Evolutionary conservation across 2,888 invertebrate genomes (phyloP).

Genomic region (Crioceris asparagi): DNA sequence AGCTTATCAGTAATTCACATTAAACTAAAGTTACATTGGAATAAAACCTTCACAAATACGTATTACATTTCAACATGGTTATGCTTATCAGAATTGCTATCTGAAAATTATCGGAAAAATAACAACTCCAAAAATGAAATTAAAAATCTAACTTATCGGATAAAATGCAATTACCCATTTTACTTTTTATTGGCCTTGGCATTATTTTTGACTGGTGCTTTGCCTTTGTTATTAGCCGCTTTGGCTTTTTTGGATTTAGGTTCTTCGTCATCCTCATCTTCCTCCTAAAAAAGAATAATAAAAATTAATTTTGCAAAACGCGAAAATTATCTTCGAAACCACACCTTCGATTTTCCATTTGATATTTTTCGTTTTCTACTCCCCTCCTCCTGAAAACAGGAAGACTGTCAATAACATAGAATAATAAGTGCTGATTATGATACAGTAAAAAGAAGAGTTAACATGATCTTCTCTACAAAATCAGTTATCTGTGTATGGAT

Average conservation of each 20-base stretch:
- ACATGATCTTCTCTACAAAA: no score
- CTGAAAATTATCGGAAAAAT: conserved; percentile 2
- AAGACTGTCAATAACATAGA: conserved; percentile 12
- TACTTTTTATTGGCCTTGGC: conserved; percentile 45
- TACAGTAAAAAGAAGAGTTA: no score
- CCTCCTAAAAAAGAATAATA: conserved; percentile 39
- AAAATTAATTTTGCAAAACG: conserved; percentile 7
- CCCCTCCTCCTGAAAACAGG: conserved; percentile 23
- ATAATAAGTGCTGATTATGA: no score
- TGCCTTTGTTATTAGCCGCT: conserved; percentile 64
- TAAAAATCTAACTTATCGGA: conserved; percentile 13
- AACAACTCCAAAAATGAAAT: conserved; percentile 10
- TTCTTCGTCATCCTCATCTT: conserved; percentile 64
- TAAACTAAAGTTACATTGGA: conserved; percentile 10
- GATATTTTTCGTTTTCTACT: conserved; percentile 31
- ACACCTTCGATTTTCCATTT: conserved; percentile 31
- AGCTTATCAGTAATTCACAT: conserved; percentile 19
- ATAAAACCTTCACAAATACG: conserved; percentile 9
- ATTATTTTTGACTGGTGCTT: conserved; percentile 46
- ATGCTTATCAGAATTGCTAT: not conserved
- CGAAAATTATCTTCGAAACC: conserved; percentile 10
- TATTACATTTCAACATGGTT: conserved; percentile 8
- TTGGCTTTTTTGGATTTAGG: conserved; percentile 66
- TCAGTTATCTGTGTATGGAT: no score
- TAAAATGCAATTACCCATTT: conserved; percentile 18